Evolutionary conservation across 2,888 invertebrate species (phyloP).

Genomic region (Rapana venosa): DNA sequence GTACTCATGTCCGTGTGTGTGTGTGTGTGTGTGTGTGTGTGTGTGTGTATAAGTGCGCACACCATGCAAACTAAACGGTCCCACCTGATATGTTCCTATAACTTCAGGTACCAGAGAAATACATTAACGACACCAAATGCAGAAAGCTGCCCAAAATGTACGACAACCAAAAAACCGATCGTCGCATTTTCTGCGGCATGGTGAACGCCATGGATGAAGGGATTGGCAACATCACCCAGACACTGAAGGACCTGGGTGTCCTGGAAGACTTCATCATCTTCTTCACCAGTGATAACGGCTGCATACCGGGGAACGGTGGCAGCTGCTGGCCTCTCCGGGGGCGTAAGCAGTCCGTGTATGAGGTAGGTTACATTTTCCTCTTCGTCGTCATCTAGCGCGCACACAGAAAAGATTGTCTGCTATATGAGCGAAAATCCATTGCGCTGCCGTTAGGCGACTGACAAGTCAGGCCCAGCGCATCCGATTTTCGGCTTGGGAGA

Average conservation of each 20-base stretch:
- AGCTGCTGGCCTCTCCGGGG: conserved; percentile 3
- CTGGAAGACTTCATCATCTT: not conserved
- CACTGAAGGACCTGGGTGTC: not conserved
- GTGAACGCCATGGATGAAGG: conserved; percentile 19
- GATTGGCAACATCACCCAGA: not conserved
- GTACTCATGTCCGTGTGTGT: too few species aligned
- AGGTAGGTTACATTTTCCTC: not conserved
- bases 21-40: too few species aligned
- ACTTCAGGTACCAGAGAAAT: not conserved
- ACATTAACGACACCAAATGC: not conserved
- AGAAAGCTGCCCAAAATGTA: not conserved
- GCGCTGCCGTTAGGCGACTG: too few species aligned
- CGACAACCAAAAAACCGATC: not conserved
- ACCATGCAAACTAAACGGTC: too few species aligned
- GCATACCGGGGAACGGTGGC: not conserved
- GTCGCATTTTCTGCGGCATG: conserved; percentile 1
- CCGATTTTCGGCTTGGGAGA: too few species aligned
- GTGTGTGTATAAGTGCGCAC: too few species aligned
- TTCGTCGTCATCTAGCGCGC: too few species aligned
- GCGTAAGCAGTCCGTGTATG: not conserved
- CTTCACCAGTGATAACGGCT: conserved; percentile 20
- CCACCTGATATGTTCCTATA: too few species aligned
- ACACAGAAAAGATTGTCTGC: too few species aligned
- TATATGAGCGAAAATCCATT: too few species aligned
- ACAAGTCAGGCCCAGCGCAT: too few species aligned